Base-by-base conservation (phyloP, 2,888 invertebrate genomes). In the Apocheima hispidaria region DNA sequence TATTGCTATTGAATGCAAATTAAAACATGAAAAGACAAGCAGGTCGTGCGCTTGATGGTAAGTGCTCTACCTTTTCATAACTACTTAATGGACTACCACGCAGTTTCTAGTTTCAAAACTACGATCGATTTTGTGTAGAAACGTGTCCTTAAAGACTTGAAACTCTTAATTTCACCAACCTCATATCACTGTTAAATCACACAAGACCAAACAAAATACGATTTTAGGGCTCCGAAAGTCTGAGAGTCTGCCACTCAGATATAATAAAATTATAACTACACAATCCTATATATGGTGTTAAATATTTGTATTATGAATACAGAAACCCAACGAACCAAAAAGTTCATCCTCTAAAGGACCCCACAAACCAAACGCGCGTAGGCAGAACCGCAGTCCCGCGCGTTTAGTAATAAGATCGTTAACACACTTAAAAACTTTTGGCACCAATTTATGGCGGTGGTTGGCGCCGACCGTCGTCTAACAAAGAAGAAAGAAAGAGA, bases 271-370 rank as follows among this genome's bases (percentile, higher is more conserved):
- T n/a, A n/a, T n/a, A n/a, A n/a, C n/a, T n/a, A n/a, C n/a, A n/a
- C n/a, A n/a, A n/a, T n/a, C n/a, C n/a, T n/a, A n/a, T n/a, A n/a
- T n/a, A n/a, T n/a, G n/a, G n/a, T n/a, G n/a, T n/a, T n/a, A n/a
- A n/a, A n/a, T n/a, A 38, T 21, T 40, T 41, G 1, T 21, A 7
- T n/a, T n/a, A 21, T 2, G 3, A 6, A 20, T n/a, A n/a, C 6
- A 21, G 10, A 41, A n/a, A 41, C 2, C 12, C 21, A 74, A 44
- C 59, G 54, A 60, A 70, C 72, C 75, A 60, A 49, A 72, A 72
- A 73, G 73, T 75, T 10, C 10, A 44, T 26, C 28, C 16, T 38
- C 33, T 10, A 10, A n/a, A n/a, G n/a, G n/a, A n/a, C n/a, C n/a
- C n/a, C n/a, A n/a, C n/a, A n/a, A n/a, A n/a, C n/a, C n/a, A n/a